Percentiles rank a stretch among this genome's conserved stretches.
Conservation (phyloP, 2,888 invertebrate genomes). For the Mamestra brassicae region DNA sequence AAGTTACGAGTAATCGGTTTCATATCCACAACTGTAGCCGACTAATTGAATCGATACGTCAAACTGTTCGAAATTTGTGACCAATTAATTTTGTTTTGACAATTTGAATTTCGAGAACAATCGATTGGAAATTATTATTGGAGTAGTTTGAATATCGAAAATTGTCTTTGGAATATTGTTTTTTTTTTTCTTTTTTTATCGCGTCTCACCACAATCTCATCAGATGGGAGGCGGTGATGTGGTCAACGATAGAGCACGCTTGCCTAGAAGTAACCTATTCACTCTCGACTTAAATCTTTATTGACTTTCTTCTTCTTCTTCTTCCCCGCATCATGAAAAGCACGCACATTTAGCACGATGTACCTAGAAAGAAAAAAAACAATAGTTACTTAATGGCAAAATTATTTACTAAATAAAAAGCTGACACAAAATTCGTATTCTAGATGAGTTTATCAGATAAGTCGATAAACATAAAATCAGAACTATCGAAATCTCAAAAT, state of each 20-base stretch:
- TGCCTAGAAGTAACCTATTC: too few relatives aligned
- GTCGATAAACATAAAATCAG: background rate
- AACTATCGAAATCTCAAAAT: background rate
- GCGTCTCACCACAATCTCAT: too few relatives aligned
- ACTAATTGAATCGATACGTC: slow-evolving; percentile 42
- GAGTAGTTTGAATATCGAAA: background rate
- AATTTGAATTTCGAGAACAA: slow-evolving; percentile 11
- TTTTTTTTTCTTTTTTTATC: background rate
- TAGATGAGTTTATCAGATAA: background rate
- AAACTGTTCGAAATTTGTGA: slow-evolving; percentile 47
- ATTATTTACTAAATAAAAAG: background rate
- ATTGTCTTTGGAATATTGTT: slow-evolving; percentile 16
- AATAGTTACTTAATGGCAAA: background rate
- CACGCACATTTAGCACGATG: background rate
- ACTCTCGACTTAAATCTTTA: slow-evolving; percentile 6
- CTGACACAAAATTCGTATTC: background rate
- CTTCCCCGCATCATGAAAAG: slow-evolving; percentile 6
- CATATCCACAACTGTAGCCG: slow-evolving; percentile 24
- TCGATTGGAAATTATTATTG: slow-evolving; percentile 22
- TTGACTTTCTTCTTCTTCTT: background rate
- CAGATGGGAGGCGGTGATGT: too few relatives aligned
- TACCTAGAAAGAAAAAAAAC: slow-evolving; percentile 24
- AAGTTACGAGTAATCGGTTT: slow-evolving; percentile 44
- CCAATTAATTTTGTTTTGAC: slow-evolving; percentile 35
- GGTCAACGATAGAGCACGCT: too few relatives aligned